Base-by-base conservation (phyloP, 2,797 vertebrate genomes). In the Chelidonichthys spinosus region DNA sequence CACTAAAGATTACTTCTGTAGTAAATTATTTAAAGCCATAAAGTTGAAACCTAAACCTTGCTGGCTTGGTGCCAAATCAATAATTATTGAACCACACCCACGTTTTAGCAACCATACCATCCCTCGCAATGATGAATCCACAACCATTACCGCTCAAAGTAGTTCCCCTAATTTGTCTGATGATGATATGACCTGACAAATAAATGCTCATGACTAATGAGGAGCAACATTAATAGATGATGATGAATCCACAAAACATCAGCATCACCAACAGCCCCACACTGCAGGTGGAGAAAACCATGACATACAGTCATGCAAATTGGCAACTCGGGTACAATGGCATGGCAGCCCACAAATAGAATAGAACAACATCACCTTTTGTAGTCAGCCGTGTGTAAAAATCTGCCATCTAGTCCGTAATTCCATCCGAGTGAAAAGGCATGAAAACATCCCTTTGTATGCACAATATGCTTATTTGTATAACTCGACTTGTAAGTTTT, bases 11-110 rank as follows among this genome's bases (percentile, higher is more conserved):
- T 61, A 37, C 25, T n/a, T 69, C n/a, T 8, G 25, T 25, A 25
- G 25, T 25, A 25, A 47, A n/a, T 46, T 13, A 15, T 44, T 56
- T 17, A 53, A 55, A 72, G 14, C 43, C 49, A 66, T 36, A 37
- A 55, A 17, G 62, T 32, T 74, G 5, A 69, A 46, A 11, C 5
- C 46, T 2, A 25, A 25, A 25, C 25, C 25, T 25, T 15, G 1
- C 33, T 18, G 49, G 37, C 39, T 50, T 50, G 54, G 13, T 43
- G 25, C 50, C 7, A 25, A 3, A 63, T 70, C 64, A 74, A 66
- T 69, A 17, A 76, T 63, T 52, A 59, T 49, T 42, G 52, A 74
- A 61, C 36, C 36, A 11, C 17, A 46, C 40, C 46, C 13, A 50
- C n/a, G 67, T 72, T 37, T 55, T 14, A 62, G 17, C 13, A 0